These are phyloP conservation scores for Colinus virginianus DNA, from an alignment of 2,113 vertebrate genomes.

Conservation along the genomic window DNA sequence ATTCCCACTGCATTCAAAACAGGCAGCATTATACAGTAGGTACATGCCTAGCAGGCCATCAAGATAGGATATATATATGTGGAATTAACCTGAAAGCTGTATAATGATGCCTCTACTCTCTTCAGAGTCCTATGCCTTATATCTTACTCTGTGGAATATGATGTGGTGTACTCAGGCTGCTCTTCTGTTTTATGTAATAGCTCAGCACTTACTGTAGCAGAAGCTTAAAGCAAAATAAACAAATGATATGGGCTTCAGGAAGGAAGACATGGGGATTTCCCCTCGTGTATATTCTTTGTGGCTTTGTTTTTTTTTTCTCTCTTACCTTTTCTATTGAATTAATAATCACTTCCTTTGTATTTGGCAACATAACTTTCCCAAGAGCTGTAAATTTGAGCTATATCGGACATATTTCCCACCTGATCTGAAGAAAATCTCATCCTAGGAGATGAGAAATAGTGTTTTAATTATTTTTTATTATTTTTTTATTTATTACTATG, in stretches of 20 bases:
- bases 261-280: background rate
- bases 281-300: background rate
- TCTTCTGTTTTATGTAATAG: background rate
- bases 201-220: background rate
- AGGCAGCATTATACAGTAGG: background rate
- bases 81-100: background rate
- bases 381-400: background rate
- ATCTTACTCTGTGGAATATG: background rate
- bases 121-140: background rate
- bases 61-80: background rate
- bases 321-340: background rate
- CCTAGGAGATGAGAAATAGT: background rate
- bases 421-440: background rate
- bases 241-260: background rate
- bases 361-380: background rate
- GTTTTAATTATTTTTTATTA: background rate
- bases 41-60: background rate
- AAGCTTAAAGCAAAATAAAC: background rate
- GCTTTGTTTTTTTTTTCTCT: background rate
- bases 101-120: background rate
- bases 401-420: background rate
- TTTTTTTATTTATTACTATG: too few species aligned
- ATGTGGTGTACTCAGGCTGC: background rate
- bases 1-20: background rate
- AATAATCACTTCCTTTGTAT: background rate